Evolutionary conservation across 1,140 invertebrate species (phyloP).

Genomic region (Drosophila kanapiae): DNA sequence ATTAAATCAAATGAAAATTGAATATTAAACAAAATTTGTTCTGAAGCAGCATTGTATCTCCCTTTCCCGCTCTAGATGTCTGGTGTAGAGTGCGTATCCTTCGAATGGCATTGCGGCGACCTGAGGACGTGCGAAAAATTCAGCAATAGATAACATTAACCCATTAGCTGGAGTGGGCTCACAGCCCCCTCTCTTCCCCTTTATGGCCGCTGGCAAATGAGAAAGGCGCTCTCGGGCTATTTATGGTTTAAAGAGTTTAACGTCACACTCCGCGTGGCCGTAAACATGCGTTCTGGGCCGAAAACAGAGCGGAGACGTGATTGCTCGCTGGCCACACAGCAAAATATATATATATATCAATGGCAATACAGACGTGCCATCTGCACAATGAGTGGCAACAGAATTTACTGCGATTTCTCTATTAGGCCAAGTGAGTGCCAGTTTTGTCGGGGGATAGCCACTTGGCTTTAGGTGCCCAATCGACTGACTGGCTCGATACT

Average conservation of each 20-base stretch:
- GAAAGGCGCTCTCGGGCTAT: conserved; percentile 33
- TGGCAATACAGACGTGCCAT: conserved; percentile 57
- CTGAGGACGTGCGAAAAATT: conserved; percentile 45
- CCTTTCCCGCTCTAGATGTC: background rate
- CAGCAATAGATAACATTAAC: conserved; percentile 55
- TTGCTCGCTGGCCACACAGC: conserved; percentile 34
- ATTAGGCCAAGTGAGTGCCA: conserved; percentile 55
- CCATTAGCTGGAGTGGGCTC: conserved; percentile 26
- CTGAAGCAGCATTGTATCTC: background rate
- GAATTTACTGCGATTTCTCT: conserved; percentile 58
- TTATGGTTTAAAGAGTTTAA: conserved; percentile 67
- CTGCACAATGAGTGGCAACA: conserved; percentile 30
- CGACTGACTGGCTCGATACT: conserved; percentile 54
- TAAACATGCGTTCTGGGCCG: background rate
- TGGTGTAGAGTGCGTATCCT: conserved; percentile 19
- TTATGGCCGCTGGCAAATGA: conserved; percentile 44
- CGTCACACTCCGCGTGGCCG: background rate
- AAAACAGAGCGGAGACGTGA: conserved; percentile 49
- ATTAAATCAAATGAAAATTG: background rate
- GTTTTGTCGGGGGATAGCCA: conserved; percentile 8
- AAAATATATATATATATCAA: conserved; percentile 36
- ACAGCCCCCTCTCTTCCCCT: background rate
- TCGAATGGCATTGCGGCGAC: conserved; percentile 29
- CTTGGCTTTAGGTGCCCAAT: conserved; percentile 48
- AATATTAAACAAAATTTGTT: background rate